These are phyloP conservation scores for Mythimna ferrago DNA, from an alignment of 2,888 invertebrate genomes.

Conservation along the genomic window DNA sequence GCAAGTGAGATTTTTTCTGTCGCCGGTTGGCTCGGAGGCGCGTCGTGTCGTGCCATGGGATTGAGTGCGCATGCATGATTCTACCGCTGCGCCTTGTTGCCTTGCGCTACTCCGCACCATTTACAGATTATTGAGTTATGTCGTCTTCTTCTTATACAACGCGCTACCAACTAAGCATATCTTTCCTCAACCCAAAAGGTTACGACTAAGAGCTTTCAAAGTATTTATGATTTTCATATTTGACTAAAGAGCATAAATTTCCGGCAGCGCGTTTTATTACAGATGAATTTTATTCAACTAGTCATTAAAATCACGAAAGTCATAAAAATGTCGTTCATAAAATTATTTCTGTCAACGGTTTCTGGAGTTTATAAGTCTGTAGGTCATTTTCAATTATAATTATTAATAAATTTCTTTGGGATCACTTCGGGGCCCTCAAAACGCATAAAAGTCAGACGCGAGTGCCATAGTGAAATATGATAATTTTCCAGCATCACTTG, in stretches of 20 bases:
- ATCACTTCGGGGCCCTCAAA: slow-evolving; percentile 66
- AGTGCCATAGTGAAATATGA: slow-evolving; percentile 85
- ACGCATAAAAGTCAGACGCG: slow-evolving; percentile 79
- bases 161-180: slow-evolving; percentile 29
- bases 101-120: slow-evolving; percentile 70
- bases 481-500: slow-evolving; percentile 79
- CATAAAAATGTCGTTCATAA: slow-evolving; percentile 65
- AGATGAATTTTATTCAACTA: slow-evolving; percentile 51
- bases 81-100: slow-evolving; percentile 62
- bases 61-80: slow-evolving; percentile 80
- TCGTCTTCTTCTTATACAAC: slow-evolving; percentile 58
- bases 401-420: slow-evolving; percentile 69
- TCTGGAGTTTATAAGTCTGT: slow-evolving; percentile 60
- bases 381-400: slow-evolving; percentile 71
- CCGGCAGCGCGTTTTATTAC: slow-evolving; percentile 52
- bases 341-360: slow-evolving; percentile 69
- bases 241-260: slow-evolving; percentile 54
- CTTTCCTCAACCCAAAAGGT: slow-evolving; percentile 20
- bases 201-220: slow-evolving; percentile 23
- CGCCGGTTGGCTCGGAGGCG: slow-evolving; percentile 68
- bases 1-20: slow-evolving; percentile 81
- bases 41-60: slow-evolving; percentile 73
- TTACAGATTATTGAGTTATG: slow-evolving; percentile 68
- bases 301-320: slow-evolving; percentile 60
- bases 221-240: slow-evolving; percentile 53